A percentile compares a stretch with the other conserved stretches of the same genome.
Evolutionary conservation across 92 coral and sea anemone species (phyloP).

Genomic region (Parazoanthus atlanticus): DNA sequence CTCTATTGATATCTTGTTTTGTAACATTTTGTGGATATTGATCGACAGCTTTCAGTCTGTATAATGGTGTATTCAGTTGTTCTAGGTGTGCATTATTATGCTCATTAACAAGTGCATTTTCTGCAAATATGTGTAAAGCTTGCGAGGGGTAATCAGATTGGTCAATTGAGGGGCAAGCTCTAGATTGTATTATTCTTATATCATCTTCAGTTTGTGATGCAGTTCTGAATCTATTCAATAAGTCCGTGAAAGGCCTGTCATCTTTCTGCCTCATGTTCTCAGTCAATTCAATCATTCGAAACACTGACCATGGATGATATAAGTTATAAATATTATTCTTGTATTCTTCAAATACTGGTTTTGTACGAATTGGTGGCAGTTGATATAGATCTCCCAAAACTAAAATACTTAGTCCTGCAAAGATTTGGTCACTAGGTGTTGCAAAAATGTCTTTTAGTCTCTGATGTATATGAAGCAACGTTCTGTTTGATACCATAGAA

Average conservation of each 20-base stretch:
- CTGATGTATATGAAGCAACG: slow-evolving; percentile 72
- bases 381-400: slow-evolving; percentile 67
- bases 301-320: slow-evolving; percentile 58
- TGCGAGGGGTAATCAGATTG: slow-evolving; percentile 49
- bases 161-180: slow-evolving; percentile 44
- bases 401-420: slow-evolving; percentile 66
- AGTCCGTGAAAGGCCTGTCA: slow-evolving; percentile 61
- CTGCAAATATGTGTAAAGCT: slow-evolving; percentile 71
- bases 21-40: slow-evolving; percentile 55
- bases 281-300: slow-evolving; percentile 56
- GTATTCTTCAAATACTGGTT: slow-evolving; percentile 56
- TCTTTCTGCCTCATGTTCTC: slow-evolving; percentile 61
- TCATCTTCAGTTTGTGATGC: slow-evolving; percentile 65
- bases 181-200: slow-evolving; percentile 47
- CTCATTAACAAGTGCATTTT: slow-evolving; percentile 61
- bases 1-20: slow-evolving; percentile 45
- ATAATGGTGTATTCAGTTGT: slow-evolving; percentile 33
- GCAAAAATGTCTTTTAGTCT: slow-evolving; percentile 59
- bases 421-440: slow-evolving; percentile 51
- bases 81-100: slow-evolving; percentile 52
- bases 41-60: slow-evolving; percentile 45
- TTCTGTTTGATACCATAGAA: slow-evolving; percentile 65
- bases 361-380: slow-evolving; percentile 60
- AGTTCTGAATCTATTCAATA: slow-evolving; percentile 62
- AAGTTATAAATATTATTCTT: slow-evolving; percentile 53